These are phyloP conservation scores for Euleptes europaea DNA, from an alignment of 2,113 vertebrate genomes.

Conservation along the genomic window DNA sequence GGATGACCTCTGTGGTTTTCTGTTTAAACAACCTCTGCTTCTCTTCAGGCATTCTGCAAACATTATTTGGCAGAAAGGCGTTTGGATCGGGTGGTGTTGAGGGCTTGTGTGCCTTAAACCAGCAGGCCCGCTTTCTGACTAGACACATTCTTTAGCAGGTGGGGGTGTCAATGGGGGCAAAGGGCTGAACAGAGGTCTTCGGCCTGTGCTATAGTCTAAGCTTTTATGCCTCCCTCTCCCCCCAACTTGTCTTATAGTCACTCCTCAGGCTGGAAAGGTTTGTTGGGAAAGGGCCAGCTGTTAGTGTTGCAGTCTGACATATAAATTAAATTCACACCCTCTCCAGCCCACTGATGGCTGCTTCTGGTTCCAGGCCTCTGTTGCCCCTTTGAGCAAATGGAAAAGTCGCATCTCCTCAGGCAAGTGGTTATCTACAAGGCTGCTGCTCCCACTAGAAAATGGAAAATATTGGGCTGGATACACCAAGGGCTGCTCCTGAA, in stretches of 20 bases:
- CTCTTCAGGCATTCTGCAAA: conserved; percentile 37
- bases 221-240: neutral
- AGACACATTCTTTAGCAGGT: neutral
- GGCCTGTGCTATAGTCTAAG: neutral
- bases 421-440: too few relatives aligned
- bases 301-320: too few relatives aligned
- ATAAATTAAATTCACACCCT: neutral
- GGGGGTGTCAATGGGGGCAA: neutral
- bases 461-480: too few relatives aligned
- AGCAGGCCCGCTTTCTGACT: neutral
- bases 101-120: rapidly evolving
- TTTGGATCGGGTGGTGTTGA: neutral
- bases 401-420: neutral
- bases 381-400: neutral
- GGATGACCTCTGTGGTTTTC: conserved; percentile 36
- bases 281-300: neutral
- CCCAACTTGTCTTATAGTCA: neutral
- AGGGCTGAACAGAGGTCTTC: neutral
- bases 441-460: neutral
- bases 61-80: conserved; percentile 16
- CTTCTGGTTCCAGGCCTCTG: neutral
- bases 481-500: neutral
- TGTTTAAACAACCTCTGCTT: conserved; percentile 45
- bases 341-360: neutral
- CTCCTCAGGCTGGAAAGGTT: neutral